Evolutionary conservation across 1,140 invertebrate genomes (phyloP).

Genomic region (Drosophila nannoptera): DNA sequence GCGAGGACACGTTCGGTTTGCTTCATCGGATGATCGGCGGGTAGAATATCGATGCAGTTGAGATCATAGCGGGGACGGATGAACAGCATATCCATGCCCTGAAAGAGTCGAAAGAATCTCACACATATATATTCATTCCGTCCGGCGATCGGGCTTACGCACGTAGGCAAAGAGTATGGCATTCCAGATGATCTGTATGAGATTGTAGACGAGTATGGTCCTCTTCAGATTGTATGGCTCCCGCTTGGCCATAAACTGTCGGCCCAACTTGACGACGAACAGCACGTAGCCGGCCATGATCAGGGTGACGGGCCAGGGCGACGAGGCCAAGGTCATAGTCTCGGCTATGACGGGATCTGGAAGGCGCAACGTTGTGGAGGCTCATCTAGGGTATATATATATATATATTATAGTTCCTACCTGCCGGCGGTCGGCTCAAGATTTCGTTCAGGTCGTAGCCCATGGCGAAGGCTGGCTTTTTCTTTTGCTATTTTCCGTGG

Average conservation of each 20-base stretch:
- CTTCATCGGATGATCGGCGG: constrained; percentile 13
- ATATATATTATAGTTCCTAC: neutral
- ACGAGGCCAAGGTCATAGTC: neutral
- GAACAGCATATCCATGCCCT: constrained; percentile 11
- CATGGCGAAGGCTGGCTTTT: no score
- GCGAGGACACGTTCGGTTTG: neutral
- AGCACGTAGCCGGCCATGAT: neutral
- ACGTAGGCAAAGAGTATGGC: neutral
- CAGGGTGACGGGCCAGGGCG: neutral
- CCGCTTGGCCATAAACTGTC: constrained; percentile 8
- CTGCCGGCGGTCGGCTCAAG: neutral
- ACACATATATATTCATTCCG: neutral
- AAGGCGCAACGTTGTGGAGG: neutral
- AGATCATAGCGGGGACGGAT: constrained; percentile 1
- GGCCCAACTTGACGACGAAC: constrained; percentile 11
- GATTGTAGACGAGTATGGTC: neutral
- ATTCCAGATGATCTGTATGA: constrained; percentile 21
- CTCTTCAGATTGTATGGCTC: constrained; percentile 9
- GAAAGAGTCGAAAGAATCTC: neutral
- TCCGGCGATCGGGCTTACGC: neutral
- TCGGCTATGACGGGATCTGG: constrained; percentile 2
- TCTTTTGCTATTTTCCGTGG: no score
- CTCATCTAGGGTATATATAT: neutral
- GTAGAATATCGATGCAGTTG: constrained; percentile 12
- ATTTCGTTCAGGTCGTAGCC: neutral